Conservation (phyloP, 2,113 vertebrate species). For the Clinocottus analis region DNA sequence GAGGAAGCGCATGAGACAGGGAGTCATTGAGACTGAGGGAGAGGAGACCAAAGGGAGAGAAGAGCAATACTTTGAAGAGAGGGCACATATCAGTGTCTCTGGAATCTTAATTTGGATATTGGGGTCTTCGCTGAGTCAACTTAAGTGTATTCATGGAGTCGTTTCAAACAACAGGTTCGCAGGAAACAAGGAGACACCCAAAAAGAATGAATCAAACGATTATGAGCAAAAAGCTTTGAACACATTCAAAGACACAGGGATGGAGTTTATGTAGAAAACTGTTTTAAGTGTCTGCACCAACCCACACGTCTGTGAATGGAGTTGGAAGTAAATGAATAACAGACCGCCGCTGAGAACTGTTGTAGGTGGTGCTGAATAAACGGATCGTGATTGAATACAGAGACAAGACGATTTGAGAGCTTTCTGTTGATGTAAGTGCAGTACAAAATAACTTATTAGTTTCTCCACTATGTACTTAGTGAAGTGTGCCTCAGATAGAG, state of each 20-base stretch:
- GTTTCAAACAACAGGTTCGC: constrained; percentile 30
- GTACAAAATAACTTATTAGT: constrained; percentile 43
- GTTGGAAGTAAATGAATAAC: constrained; percentile 66
- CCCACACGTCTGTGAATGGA: constrained; percentile 67
- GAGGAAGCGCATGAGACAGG: constrained; percentile 27
- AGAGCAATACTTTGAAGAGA: constrained; percentile 38
- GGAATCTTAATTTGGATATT: constrained; percentile 31
- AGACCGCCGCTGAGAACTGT: constrained; percentile 56
- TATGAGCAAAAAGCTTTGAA: constrained; percentile 5
- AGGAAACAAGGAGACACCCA: constrained; percentile 7
- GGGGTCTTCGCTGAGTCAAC: constrained; percentile 36
- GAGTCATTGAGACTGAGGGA: constrained; percentile 36
- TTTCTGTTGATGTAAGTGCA: constrained; percentile 27
- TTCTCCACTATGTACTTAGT: constrained; percentile 27
- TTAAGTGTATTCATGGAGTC: background rate
- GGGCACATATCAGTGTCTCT: constrained; percentile 25
- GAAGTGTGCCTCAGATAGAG: constrained; percentile 2
- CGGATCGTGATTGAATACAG: constrained; percentile 50
- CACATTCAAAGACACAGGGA: background rate
- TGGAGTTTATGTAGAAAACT: background rate
- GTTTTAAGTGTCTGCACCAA: constrained; percentile 50
- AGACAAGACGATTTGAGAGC: constrained; percentile 39
- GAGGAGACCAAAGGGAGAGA: background rate
- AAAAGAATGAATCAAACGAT: constrained; percentile 31
- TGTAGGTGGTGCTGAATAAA: constrained; percentile 67